A percentile compares a stretch with the other conserved stretches of the same genome.
phyloP scores from a whole-genome alignment of 2,888 invertebrate genomes.

The Epicampocera succincta region DNA sequence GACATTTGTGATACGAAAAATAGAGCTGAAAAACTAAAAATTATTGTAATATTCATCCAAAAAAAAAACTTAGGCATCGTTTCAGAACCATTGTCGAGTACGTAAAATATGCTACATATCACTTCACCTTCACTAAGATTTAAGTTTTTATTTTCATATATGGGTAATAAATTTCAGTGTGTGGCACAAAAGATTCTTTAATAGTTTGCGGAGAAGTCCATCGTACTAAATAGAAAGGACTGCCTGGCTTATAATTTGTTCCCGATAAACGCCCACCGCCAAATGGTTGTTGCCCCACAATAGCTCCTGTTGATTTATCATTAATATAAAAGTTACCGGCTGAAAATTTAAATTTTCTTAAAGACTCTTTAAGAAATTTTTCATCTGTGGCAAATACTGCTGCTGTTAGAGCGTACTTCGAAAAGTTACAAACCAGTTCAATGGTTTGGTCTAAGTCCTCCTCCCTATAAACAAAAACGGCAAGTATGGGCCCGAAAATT shows the following conservation, averaged over 20 bases:
- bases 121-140: background rate
- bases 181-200: constrained; percentile 94
- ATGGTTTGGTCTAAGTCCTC: constrained; percentile 86
- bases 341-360: constrained; percentile 90
- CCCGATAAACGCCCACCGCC: constrained; percentile 97
- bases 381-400: constrained; percentile 93
- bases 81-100: too few relatives aligned
- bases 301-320: constrained; percentile 98
- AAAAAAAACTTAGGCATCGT: too few relatives aligned
- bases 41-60: too few relatives aligned
- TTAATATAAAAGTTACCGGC: constrained; percentile 99
- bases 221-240: constrained; percentile 94
- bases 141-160: constrained; percentile 83
- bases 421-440: constrained; percentile 88
- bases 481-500: constrained; percentile 96
- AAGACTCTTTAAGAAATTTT: constrained; percentile 87
- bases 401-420: constrained; percentile 95
- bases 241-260: constrained; percentile 99
- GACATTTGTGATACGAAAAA: too few relatives aligned
- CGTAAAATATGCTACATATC: too few relatives aligned
- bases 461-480: constrained; percentile 94
- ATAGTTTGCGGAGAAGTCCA: constrained; percentile 96
- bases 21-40: too few relatives aligned
- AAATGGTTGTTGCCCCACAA: constrained; percentile 99
- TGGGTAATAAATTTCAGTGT: constrained; percentile 90